These are phyloP conservation scores for Hippolais icterina DNA, from an alignment of 2,113 vertebrate species.

Conservation along the genomic window DNA sequence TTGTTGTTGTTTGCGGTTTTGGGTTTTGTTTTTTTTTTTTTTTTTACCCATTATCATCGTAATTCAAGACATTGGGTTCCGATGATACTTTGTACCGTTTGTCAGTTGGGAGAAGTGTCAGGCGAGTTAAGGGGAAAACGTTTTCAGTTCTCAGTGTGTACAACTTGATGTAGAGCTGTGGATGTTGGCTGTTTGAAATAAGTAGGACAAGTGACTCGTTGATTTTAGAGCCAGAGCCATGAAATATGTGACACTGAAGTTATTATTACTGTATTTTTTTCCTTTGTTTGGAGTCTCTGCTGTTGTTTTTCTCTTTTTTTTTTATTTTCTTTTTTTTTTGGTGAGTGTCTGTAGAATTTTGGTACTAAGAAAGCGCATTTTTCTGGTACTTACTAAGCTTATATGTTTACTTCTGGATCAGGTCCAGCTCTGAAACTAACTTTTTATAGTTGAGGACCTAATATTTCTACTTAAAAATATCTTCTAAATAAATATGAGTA, in stretches of 20 bases:
- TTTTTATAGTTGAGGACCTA: background rate
- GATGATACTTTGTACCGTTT: background rate
- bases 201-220: background rate
- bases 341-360: background rate
- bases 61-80: no score
- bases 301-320: background rate
- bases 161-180: background rate
- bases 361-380: background rate
- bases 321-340: background rate
- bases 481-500: background rate
- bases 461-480: background rate
- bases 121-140: background rate
- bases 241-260: background rate
- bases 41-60: rapidly evolving
- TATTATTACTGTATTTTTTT: background rate
- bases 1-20: background rate
- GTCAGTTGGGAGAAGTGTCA: rapidly evolving
- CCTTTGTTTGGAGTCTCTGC: background rate
- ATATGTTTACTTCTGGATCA: rapidly evolving
- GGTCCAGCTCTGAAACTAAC: background rate
- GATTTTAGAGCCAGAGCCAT: background rate
- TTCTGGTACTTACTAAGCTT: background rate
- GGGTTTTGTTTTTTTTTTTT: no score
- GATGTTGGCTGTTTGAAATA: background rate
- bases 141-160: rapidly evolving